A percentile compares a stretch with the other conserved stretches of the same genome.
These are phyloP conservation scores for Lucinisca nassula DNA, from an alignment of 2,888 invertebrate species.

Conservation along the genomic window DNA sequence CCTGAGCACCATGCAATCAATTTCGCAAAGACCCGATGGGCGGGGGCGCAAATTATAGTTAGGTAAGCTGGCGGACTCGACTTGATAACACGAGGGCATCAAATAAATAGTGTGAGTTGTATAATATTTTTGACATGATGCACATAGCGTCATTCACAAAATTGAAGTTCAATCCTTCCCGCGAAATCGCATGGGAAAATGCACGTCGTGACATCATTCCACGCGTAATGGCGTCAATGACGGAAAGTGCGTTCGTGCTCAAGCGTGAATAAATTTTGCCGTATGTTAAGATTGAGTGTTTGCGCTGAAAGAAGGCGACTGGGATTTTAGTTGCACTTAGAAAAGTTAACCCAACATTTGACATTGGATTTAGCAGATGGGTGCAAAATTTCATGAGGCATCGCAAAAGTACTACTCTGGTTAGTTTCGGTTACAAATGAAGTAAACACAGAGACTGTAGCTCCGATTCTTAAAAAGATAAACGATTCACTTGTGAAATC, in stretches of 20 bases:
- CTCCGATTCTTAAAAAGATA: neutral
- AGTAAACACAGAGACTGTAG: neutral
- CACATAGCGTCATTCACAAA: neutral
- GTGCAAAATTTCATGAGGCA: neutral
- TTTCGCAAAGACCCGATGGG: no score
- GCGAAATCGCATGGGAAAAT: neutral
- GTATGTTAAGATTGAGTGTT: neutral
- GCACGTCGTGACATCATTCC: neutral
- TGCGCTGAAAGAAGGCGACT: neutral
- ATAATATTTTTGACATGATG: neutral
- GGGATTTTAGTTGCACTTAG: neutral
- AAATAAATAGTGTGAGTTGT: neutral
- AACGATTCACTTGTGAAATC: neutral
- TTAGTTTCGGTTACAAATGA: neutral
- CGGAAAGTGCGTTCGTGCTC: neutral
- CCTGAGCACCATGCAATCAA: no score
- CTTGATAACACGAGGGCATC: no score
- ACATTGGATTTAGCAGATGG: no score
- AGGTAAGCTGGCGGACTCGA: no score
- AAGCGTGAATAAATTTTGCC: neutral
- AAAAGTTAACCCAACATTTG: neutral
- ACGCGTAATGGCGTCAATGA: neutral
- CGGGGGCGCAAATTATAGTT: no score
- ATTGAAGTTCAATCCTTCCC: neutral
- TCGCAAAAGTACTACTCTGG: neutral